phyloP scores from a whole-genome alignment of 2,797 vertebrate species.

The Poecile montanus region DNA sequence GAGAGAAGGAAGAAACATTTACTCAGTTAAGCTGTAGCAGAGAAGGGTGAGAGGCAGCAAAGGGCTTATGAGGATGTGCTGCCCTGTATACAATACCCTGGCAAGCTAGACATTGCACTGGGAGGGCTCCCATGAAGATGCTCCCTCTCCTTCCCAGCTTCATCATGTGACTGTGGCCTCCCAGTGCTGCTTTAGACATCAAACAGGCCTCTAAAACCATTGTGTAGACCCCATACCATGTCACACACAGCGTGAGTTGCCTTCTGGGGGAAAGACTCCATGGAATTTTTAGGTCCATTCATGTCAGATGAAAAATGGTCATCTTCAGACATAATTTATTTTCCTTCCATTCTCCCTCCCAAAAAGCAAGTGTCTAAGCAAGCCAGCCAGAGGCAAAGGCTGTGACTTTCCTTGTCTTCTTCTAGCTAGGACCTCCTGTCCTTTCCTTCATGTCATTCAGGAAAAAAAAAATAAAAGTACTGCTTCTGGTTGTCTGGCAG shows the following conservation, averaged over 20 bases:
- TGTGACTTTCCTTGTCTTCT: neutral
- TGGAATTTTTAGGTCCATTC: neutral
- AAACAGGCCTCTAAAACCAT: neutral
- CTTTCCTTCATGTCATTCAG: neutral
- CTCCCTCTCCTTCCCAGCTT: neutral
- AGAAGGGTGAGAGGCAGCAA: neutral
- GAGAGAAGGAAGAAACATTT: neutral
- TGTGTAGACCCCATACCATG: neutral
- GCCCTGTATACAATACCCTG: neutral
- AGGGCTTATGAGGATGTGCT: neutral
- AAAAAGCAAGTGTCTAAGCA: neutral
- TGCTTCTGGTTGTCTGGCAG: slow-evolving; percentile 16
- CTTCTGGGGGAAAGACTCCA: neutral
- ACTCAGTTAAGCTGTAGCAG: neutral
- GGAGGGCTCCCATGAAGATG: neutral
- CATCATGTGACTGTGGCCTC: rapidly evolving
- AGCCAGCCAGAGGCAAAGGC: neutral
- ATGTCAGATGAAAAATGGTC: neutral
- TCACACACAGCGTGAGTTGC: neutral
- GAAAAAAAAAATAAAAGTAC: neutral
- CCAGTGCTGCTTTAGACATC: neutral
- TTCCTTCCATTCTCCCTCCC: neutral
- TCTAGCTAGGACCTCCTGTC: neutral
- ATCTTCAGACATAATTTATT: neutral
- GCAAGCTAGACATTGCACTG: neutral